Conservation (phyloP, 2,113 vertebrate genomes). For the Rhabdomys dilectus region DNA sequence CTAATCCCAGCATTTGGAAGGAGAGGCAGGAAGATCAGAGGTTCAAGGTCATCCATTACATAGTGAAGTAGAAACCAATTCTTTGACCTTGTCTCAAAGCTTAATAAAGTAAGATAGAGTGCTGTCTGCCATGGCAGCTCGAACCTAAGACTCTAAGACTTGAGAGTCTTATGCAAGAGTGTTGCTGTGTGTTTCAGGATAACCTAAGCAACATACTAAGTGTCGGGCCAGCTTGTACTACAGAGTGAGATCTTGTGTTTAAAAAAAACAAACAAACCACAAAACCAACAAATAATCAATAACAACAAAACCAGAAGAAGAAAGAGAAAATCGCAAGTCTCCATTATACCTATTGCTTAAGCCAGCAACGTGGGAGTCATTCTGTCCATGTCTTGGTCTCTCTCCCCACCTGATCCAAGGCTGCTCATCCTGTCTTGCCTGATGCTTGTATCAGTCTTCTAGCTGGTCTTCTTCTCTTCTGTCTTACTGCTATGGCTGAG, state of each 20-base stretch:
- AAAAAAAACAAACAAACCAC: rapidly evolving
- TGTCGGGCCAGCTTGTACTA: neutral
- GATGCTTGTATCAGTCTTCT: neutral
- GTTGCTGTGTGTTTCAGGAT: neutral
- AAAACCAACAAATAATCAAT: neutral
- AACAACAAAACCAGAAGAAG: neutral
- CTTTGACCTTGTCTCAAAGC: neutral
- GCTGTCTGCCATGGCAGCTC: neutral
- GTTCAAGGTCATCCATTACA: no score
- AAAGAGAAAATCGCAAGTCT: neutral
- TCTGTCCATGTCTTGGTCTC: neutral
- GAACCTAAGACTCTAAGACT: neutral
- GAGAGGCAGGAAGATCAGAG: neutral
- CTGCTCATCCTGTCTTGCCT: neutral
- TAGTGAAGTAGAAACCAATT: no score
- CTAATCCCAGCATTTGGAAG: neutral
- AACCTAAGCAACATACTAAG: neutral
- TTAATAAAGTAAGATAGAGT: neutral
- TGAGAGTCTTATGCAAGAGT: no score
- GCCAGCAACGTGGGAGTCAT: neutral
- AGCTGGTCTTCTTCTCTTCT: neutral
- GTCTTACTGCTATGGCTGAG: neutral
- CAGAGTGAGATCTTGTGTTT: neutral
- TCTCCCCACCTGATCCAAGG: neutral
- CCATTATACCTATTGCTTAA: neutral